Evolutionary conservation across 53 echinoderm and acorn worm species (phyloP), one percentile per base, ranked within the genome.

Genomic region (Paelopatides confundens): DNA sequence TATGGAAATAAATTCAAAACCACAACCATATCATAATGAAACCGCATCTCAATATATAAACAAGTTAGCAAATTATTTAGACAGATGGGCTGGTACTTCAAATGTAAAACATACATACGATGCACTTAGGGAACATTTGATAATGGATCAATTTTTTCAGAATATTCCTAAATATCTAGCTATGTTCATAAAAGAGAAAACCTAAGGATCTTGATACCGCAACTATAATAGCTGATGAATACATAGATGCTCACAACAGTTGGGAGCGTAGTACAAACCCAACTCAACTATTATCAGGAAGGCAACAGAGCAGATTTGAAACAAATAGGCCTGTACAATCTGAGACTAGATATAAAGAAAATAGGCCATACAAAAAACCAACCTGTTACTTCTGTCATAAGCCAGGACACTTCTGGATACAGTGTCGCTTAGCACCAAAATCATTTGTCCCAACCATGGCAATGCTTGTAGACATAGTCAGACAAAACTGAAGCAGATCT

Each of bases 391-490:
- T n/a, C n/a, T n/a, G 46, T 36, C 46, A 74, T 23, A 74, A 74
- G 17, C 39, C 27, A 1, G 46, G 74, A 27, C 74, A 74, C 18
- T 74, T 37, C 18, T 74, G 74, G 74, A 74, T 18, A 39, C 40
- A 74, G 21, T 74, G 74, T 18, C 18, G 38, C 3, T 9, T 43
- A 35, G 74, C 74, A 24, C 74, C 74, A 0, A 74, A 43, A 43
- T 74, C 74, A 38, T 74, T 74, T 43, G 74, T 38, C 21, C 74
- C 74, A 17, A 43, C 74, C 0, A 39, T 40, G 74, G 74, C 46
- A 74, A 74, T 74, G 74, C 32, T 74, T 17, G 39, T 74, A n/a
- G 74, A 74, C 46, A 40, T 43, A 24, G n/a, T 43, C 17, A 12
- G 39, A 5, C 67, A 67, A 32, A 30, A 67, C 15, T 67, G 17